These are phyloP conservation scores for Arizona elegans DNA, from an alignment of 2,113 vertebrate species.

Conservation along the genomic window DNA sequence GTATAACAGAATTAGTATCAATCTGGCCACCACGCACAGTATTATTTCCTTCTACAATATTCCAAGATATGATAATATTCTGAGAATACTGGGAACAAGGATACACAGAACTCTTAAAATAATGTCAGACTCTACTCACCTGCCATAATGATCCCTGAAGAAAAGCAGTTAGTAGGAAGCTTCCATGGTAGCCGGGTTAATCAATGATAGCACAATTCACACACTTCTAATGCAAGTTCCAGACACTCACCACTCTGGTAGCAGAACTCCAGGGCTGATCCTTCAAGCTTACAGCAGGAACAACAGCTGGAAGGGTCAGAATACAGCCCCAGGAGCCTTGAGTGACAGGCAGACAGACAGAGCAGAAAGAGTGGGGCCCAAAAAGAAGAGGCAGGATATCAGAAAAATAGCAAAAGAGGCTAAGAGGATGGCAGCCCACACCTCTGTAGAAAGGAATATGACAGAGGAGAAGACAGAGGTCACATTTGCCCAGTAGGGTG, in stretches of 20 bases:
- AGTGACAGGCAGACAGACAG: neutral
- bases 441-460: conserved; percentile 49
- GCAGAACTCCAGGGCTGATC: conserved; percentile 61
- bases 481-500: neutral
- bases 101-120: neutral
- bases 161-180: neutral
- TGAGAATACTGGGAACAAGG: neutral
- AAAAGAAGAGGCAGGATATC: conserved; percentile 64
- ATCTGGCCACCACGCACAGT: neutral
- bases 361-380: conserved; percentile 38
- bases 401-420: conserved; percentile 71
- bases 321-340: conserved; percentile 16
- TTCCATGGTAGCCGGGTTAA: neutral
- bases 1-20: neutral
- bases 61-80: neutral
- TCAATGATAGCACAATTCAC: conserved; percentile 74
- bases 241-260: conserved; percentile 70
- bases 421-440: conserved; percentile 68
- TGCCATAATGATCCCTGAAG: neutral
- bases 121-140: neutral
- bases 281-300: conserved; percentile 35
- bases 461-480: neutral
- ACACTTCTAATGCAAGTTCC: conserved; percentile 74
- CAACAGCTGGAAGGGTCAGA: conserved; percentile 2
- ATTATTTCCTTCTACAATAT: neutral